phyloP scores from a whole-genome alignment of 2,797 vertebrate genomes.

The Lepus oiostolus region DNA sequence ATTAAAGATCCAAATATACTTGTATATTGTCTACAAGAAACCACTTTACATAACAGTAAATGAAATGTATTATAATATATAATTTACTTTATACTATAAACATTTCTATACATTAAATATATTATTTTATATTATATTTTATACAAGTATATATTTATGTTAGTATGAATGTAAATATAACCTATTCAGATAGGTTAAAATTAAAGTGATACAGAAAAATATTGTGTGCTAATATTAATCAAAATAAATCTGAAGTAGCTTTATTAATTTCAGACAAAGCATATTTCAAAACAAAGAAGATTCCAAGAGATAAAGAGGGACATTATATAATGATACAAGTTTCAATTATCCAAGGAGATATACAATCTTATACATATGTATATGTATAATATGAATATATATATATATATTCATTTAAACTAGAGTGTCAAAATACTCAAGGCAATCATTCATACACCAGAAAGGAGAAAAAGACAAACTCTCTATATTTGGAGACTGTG shows the following conservation, averaged over 20 bases:
- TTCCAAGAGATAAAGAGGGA: no score
- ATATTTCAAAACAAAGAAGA: no score
- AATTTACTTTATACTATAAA: neutral
- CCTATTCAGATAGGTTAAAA: neutral
- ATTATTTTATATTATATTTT: neutral
- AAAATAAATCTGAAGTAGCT: neutral
- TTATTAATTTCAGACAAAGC: no score
- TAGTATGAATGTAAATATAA: neutral
- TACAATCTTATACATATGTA: neutral
- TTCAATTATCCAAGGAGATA: neutral
- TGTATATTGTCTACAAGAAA: neutral
- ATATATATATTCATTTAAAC: no score
- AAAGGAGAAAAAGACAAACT: neutral
- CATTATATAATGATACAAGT: neutral
- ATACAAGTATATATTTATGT: neutral
- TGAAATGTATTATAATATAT: neutral
- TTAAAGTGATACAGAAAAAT: neutral
- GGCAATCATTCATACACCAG: neutral
- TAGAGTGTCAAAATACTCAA: neutral
- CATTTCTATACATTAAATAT: no score
- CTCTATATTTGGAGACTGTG: neutral
- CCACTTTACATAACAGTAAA: neutral
- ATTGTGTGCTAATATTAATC: neutral
- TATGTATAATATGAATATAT: no score
- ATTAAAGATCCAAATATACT: neutral